Evolutionary conservation across 2,113 vertebrate species (phyloP), one percentile per base, ranked within the genome.

Genomic region (Ctenodactylus gundi): DNA sequence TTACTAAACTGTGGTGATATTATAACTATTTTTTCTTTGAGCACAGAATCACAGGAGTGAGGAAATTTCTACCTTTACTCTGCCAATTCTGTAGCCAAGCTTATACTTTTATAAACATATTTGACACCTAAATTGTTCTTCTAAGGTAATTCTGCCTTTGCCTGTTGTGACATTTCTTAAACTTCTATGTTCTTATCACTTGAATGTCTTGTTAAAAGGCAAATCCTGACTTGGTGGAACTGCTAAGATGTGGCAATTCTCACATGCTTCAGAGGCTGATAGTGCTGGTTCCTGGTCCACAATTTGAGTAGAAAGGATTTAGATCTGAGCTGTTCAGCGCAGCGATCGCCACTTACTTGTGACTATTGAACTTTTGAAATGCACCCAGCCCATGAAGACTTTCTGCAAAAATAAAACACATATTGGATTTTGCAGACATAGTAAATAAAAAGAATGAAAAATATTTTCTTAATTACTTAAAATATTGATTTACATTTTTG

Each of bases 261-360:
- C n/a, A 46, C 36, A 55, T 3, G 29, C 27, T 67, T 21, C 31
- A 23, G 8, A 17, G 9, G 31, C 51, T 29, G 53, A 20, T 7
- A 8, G 1, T 44, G 6, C 44, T 36, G 75, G 25, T 51, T 4
- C 67, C 62, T 21, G 65, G 75, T 57, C 29, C 44, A 7, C 6
- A 51, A 49, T 49, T 7, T 5, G 73, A 62, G 46, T 20, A 68
- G 51, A 55, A 57, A 51, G 20, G 49, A 18, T 64, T 39, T 34
- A 7, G 11, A 13, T 18, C 31, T 27, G 10, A 0, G 0, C 72
- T 55, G 41, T 41, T 65, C 14, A n/a, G 12, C 31, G 4, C 2
- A 57, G 34, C 1, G 0, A 21, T 41, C n/a, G 20, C 18, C 12
- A 64, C 53, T n/a, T 58, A 3, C 0, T 0, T 27, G 6, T 18